A percentile compares a stretch with the other conserved stretches of the same genome.
Conservation (phyloP, 2,113 vertebrate species). For the Microtus ochrogaster region DNA sequence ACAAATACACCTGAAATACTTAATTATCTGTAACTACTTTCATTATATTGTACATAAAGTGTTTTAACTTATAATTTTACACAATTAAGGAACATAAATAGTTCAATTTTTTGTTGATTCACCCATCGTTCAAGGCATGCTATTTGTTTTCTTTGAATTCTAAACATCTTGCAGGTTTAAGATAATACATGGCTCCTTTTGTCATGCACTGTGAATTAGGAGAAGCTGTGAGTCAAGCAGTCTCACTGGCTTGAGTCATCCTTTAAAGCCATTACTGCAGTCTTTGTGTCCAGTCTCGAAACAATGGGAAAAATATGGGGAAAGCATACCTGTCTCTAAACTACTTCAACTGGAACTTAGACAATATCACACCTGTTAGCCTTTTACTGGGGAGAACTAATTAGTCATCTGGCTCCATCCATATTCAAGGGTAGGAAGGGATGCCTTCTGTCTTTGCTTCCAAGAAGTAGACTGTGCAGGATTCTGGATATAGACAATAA, state of each 20-base stretch:
- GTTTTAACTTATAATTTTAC: neutral
- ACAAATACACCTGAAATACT: slow-evolving; percentile 31
- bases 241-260: neutral
- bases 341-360: neutral
- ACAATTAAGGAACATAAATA: neutral
- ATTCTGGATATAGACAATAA: neutral
- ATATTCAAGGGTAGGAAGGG: neutral
- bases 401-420: neutral
- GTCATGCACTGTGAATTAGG: neutral
- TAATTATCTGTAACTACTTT: slow-evolving; percentile 16
- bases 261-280: neutral
- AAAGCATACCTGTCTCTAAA: neutral
- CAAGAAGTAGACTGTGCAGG: neutral
- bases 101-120: neutral
- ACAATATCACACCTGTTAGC: neutral
- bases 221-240: neutral
- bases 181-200: neutral
- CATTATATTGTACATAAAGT: neutral
- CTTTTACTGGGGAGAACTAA: neutral
- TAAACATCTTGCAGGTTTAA: neutral
- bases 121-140: neutral
- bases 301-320: neutral
- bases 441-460: neutral
- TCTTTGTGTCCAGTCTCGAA: neutral
- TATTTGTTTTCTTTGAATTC: neutral